Percentiles rank a stretch among this genome's conserved stretches.
phyloP scores from a whole-genome alignment of 2,888 invertebrate species.

The Ectemnius lituratus region DNA sequence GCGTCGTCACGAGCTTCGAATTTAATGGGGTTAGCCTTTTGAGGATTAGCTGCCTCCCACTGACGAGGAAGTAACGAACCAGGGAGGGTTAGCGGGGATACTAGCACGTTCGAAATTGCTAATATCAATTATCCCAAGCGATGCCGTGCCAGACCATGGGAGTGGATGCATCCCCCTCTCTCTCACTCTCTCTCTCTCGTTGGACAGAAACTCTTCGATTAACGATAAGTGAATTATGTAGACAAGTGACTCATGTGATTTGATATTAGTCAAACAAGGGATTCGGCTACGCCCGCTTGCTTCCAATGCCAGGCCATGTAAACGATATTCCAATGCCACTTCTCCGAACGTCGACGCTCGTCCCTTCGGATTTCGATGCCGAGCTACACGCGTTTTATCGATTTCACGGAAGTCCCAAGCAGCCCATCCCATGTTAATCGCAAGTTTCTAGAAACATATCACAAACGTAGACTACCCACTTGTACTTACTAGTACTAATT shows the following conservation, averaged over 20 bases:
- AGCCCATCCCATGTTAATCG: too few relatives aligned
- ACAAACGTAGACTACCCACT: too few relatives aligned
- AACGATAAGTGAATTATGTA: slow-evolving; percentile 34
- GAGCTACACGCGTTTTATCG: too few relatives aligned
- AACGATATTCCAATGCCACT: slow-evolving; percentile 12
- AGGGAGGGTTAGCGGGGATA: slow-evolving; percentile 27
- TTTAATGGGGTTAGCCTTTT: slow-evolving; percentile 31
- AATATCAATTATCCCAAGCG: slow-evolving; percentile 45
- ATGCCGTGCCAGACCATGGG: slow-evolving; percentile 8
- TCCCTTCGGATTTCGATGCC: too few relatives aligned
- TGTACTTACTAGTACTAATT: too few relatives aligned
- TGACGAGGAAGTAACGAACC: slow-evolving; percentile 40
- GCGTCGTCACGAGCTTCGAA: slow-evolving; percentile 8
- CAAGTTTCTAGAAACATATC: too few relatives aligned
- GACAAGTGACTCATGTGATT: slow-evolving; percentile 27
- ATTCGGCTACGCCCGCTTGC: slow-evolving; percentile 21
- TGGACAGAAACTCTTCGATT: slow-evolving; percentile 20
- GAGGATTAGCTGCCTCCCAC: slow-evolving; percentile 27
- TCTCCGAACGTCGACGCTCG: too few relatives aligned
- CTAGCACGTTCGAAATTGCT: slow-evolving; percentile 34
- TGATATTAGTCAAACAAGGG: slow-evolving; percentile 26
- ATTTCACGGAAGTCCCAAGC: too few relatives aligned
- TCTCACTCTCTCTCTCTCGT: slow-evolving; percentile 6
- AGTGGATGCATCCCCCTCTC: too few relatives aligned
- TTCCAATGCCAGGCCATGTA: neutral